Base-by-base conservation (phyloP, 2,113 vertebrate species). In the Sinocyclocheilus maitianheensis region DNA sequence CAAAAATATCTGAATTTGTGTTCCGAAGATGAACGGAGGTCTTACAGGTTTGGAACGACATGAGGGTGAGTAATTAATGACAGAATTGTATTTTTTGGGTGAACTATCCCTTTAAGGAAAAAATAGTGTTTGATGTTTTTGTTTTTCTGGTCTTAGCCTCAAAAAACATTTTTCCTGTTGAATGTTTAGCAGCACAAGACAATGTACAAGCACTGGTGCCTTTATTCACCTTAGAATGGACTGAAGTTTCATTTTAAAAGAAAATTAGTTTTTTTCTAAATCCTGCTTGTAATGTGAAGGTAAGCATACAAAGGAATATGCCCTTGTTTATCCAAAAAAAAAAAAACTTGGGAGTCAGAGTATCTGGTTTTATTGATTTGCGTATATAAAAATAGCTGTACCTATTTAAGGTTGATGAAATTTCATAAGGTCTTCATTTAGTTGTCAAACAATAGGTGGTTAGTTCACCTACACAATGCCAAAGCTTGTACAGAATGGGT, bases 401-500 rank as follows among this genome's bases (percentile, higher is more conserved):
- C 78, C 76, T 85, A 30, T 76, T 77, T 71, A 46, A 84, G 22
- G 71, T 30, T 67, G n/a, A 65, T 22, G n/a, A 46, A 30, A 34
- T 51, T 24, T 83, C 43, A 43, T 48, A 3, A 77, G 40, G 81
- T 71, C 79, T 81, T 51, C 2, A 76, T 71, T 48, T 71, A 77
- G 34, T 60, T 88, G 74, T 55, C 26, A 62, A 72, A 48, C 16
- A 30, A 20, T 20, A 51, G 34, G 37, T 62, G 40, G 26, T 51
- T 46, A 69, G 75, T 63, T 43, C 62, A 69, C 46, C 18, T 60
- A 46, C 72, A 85, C 26, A 77, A 80, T 77, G 83, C 89, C 87
- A 88, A 90, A 90, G 89, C 77, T 34, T 85, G 87, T 87, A 85
- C 84, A 85, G 71, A 40, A 78, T 37, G 71, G 43, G 14, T 46